A percentile compares a stretch with the other conserved stretches of the same genome.
phyloP scores from a whole-genome alignment of 2,888 invertebrate genomes.

The Cryptus armator region DNA sequence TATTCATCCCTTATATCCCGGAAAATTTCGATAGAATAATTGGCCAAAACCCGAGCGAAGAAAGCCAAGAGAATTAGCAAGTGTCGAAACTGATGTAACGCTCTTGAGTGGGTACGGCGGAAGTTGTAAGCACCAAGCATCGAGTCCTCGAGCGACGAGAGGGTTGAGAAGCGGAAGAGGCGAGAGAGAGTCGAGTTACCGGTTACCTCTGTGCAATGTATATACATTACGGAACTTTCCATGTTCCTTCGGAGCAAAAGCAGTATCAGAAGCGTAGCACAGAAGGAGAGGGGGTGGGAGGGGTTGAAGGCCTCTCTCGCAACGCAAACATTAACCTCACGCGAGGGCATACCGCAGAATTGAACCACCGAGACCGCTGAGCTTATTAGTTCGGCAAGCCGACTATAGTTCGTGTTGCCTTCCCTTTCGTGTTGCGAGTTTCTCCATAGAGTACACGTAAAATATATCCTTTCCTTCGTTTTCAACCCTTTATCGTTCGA shows the following conservation, averaged over 20 bases:
- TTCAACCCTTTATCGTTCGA: neutral
- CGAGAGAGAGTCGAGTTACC: neutral
- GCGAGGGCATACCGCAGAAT: constrained; percentile 49
- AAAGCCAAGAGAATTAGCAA: constrained; percentile 34
- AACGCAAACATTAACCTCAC: constrained; percentile 51
- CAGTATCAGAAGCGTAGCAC: constrained; percentile 3
- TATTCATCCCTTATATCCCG: neutral
- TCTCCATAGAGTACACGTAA: neutral
- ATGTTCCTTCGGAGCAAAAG: constrained; percentile 9
- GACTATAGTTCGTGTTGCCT: constrained; percentile 1
- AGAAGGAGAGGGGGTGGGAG: neutral
- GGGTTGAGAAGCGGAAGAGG: neutral
- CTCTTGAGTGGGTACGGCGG: neutral
- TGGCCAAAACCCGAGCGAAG: neutral
- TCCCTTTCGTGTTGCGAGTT: constrained; percentile 5
- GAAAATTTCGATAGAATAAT: neutral
- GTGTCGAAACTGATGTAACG: constrained; percentile 35
- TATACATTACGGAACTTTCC: constrained; percentile 10
- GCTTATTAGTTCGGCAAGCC: constrained; percentile 54
- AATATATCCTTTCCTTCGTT: neutral
- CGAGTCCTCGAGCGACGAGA: constrained; percentile 1
- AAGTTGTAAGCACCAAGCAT: neutral
- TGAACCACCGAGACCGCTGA: constrained; percentile 51
- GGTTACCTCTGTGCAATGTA: neutral
- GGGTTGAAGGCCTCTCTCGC: neutral